phyloP scores from a whole-genome alignment of 2,113 vertebrate species.

The Ammodytes dubius region DNA sequence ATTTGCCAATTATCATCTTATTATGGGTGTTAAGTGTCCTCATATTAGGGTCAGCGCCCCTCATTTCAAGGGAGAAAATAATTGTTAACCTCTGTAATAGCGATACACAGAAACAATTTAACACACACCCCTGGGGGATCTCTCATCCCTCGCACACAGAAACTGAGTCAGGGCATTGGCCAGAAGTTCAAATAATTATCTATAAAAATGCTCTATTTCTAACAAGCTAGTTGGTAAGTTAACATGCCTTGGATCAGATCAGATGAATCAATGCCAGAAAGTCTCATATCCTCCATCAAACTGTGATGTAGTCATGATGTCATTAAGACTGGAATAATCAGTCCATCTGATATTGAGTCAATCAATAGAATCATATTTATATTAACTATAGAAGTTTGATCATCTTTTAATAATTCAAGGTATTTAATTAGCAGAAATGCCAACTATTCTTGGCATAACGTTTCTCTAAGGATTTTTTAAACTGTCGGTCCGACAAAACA shows the following conservation, averaged over 20 bases:
- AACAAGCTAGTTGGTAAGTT: not conserved
- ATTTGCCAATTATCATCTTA: conserved; percentile 89
- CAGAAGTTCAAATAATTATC: conserved; percentile 42
- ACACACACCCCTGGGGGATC: conserved; percentile 71
- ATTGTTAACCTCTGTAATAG: conserved; percentile 85
- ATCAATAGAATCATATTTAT: no score
- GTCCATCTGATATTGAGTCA: no score
- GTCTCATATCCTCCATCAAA: not conserved
- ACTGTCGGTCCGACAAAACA: not conserved
- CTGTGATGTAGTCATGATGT: no score
- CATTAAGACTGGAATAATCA: no score
- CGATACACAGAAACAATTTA: conserved; percentile 80
- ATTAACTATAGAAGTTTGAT: not conserved
- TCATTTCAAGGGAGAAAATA: conserved; percentile 88
- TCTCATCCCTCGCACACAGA: conserved; percentile 13
- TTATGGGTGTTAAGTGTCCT: conserved; percentile 88
- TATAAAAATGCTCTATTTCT: not conserved
- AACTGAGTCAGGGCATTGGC: not conserved
- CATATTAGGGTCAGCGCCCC: conserved; percentile 91
- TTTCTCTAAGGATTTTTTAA: not conserved
- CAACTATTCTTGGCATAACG: no score
- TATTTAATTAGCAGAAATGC: not conserved
- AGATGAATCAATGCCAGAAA: conserved; percentile 1
- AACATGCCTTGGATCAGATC: conserved; percentile 3
- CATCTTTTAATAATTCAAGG: not conserved